phyloP scores from a whole-genome alignment of 2,888 invertebrate species.

The Elaeidobius kamerunicus region DNA sequence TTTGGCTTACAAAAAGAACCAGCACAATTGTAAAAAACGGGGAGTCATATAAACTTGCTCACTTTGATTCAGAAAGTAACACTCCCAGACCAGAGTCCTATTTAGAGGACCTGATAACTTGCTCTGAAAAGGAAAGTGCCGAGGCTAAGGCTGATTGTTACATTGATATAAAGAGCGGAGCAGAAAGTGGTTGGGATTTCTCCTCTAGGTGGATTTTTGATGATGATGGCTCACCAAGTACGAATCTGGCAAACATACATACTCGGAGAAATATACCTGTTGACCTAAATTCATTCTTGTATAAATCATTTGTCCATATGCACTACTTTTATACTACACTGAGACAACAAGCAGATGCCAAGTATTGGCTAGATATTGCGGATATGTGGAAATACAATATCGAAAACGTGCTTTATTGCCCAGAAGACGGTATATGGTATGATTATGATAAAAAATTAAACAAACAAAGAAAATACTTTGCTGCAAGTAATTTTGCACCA shows the following conservation, averaged over 20 bases:
- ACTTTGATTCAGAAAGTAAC: slow-evolving; percentile 60
- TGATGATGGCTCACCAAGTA: slow-evolving; percentile 48
- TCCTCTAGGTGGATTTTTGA: slow-evolving; percentile 74
- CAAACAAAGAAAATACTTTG: slow-evolving; percentile 61
- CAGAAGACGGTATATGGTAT: slow-evolving; percentile 69
- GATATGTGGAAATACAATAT: slow-evolving; percentile 58
- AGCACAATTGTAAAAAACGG: slow-evolving; percentile 53
- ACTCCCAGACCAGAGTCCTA: slow-evolving; percentile 75
- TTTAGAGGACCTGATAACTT: slow-evolving; percentile 60
- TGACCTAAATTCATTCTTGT: slow-evolving; percentile 76
- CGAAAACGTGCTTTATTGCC: slow-evolving; percentile 73
- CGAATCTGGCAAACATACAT: slow-evolving; percentile 59
- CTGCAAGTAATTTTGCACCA: slow-evolving; percentile 67
- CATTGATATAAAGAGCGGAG: slow-evolving; percentile 53
- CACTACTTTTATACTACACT: slow-evolving; percentile 58
- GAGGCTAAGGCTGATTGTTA: slow-evolving; percentile 53
- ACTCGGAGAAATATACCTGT: slow-evolving; percentile 72
- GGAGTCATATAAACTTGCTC: slow-evolving; percentile 55
- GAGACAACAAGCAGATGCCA: slow-evolving; percentile 51
- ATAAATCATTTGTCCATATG: slow-evolving; percentile 63
- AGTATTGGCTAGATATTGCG: slow-evolving; percentile 50
- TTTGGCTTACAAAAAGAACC: slow-evolving; percentile 61
- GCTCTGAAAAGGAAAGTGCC: slow-evolving; percentile 36
- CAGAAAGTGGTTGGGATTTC: slow-evolving; percentile 89
- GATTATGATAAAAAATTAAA: slow-evolving; percentile 61